Conservation (phyloP, 2,888 invertebrate species). For the Hedya salicella region DNA sequence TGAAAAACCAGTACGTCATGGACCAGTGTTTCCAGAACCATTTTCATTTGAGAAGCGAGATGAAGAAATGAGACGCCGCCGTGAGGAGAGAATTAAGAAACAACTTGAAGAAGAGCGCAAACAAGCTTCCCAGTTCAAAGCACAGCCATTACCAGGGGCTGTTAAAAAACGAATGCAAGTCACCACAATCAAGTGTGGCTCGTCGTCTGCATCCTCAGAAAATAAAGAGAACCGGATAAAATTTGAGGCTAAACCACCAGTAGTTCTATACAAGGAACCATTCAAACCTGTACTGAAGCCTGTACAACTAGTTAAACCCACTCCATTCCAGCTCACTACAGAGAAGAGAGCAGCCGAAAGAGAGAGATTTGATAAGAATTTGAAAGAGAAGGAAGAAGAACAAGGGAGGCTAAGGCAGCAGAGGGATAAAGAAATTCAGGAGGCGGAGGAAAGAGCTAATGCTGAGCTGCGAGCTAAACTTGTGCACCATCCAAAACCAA, state of each 20-base stretch:
- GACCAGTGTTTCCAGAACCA: conserved; percentile 77
- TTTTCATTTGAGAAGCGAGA: conserved; percentile 90
- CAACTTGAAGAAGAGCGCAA: conserved; percentile 85
- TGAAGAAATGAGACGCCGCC: conserved; percentile 81
- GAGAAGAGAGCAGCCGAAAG: conserved; percentile 87
- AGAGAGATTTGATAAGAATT: conserved; percentile 83
- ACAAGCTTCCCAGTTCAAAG: conserved; percentile 88
- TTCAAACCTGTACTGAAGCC: conserved; percentile 85
- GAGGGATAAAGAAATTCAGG: conserved; percentile 67
- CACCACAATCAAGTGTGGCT: conserved; percentile 57
- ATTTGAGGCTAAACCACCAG: conserved; percentile 87
- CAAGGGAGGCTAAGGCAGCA: conserved; percentile 70
- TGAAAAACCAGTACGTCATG: conserved; percentile 56
- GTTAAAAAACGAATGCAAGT: conserved; percentile 74
- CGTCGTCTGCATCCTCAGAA: conserved; percentile 70
- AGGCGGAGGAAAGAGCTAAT: conserved; percentile 80
- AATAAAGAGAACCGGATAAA: conserved; percentile 75
- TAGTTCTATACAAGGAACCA: conserved; percentile 87
- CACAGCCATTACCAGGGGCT: conserved; percentile 87
- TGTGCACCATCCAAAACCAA: conserved; percentile 87
- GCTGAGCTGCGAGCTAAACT: conserved; percentile 82
- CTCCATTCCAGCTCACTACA: conserved; percentile 86
- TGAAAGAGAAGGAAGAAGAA: conserved; percentile 83
- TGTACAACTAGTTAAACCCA: conserved; percentile 70
- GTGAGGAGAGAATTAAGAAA: conserved; percentile 86